phyloP scores from a whole-genome alignment of 2,113 vertebrate species.

The Mystacornis crossleyi region DNA sequence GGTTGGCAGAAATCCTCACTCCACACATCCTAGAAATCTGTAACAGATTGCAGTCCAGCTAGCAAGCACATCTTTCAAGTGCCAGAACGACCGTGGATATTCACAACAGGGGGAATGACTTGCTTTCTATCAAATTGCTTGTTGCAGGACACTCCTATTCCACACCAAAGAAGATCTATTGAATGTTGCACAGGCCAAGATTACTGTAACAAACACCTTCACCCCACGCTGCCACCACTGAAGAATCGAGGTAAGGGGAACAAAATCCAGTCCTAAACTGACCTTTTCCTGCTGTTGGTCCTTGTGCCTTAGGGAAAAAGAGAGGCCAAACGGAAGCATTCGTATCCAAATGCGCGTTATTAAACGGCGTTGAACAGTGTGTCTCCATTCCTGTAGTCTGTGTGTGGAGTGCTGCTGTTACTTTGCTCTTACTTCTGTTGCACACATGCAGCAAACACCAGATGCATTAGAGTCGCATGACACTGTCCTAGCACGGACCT shows the following conservation, averaged over 20 bases:
- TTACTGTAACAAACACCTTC: constrained; percentile 91
- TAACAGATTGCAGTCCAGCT: neutral
- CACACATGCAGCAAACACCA: accelerated
- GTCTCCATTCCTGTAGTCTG: neutral
- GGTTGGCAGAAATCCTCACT: neutral
- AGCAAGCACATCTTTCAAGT: neutral
- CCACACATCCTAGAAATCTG: neutral
- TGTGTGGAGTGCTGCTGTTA: neutral
- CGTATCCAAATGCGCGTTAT: neutral
- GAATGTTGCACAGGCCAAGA: constrained; percentile 94
- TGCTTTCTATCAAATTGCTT: neutral
- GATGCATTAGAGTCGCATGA: accelerated
- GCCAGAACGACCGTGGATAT: neutral
- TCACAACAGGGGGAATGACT: neutral
- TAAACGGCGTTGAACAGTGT: neutral
- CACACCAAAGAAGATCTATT: constrained; percentile 85
- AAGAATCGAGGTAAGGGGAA: constrained; percentile 80
- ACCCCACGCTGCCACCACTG: constrained; percentile 89
- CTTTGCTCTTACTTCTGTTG: neutral
- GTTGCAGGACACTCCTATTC: constrained; percentile 86
- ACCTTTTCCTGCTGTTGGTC: neutral
- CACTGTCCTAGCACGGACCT: neutral
- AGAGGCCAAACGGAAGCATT: neutral
- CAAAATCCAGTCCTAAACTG: neutral
- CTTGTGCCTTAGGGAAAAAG: neutral